Evolutionary conservation across 2,113 vertebrate genomes (phyloP).

Genomic region (Rhynchomys soricoides): DNA sequence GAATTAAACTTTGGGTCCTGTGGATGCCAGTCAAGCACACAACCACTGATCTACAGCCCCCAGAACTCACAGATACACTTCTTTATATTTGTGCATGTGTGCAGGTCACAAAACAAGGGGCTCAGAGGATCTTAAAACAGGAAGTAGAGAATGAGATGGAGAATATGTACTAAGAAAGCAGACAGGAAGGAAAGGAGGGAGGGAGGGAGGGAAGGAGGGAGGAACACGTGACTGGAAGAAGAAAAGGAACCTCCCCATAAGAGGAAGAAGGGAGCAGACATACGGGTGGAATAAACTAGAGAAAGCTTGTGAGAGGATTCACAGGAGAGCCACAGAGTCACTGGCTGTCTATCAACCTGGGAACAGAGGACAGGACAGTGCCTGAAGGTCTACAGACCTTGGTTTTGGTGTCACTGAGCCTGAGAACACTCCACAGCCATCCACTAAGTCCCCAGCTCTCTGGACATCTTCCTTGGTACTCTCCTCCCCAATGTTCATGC

Average conservation of each 20-base stretch:
- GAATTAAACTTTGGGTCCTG: not conserved
- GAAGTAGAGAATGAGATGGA: not conserved
- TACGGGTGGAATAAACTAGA: fast-evolving
- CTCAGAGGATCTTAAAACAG: not conserved
- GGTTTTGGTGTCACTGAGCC: not conserved
- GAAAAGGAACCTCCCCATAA: not conserved
- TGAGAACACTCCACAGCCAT: too few relatives aligned
- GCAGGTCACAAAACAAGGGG: not conserved
- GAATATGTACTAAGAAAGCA: not conserved
- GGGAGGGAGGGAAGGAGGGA: not conserved
- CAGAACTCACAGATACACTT: not conserved
- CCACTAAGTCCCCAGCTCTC: not conserved
- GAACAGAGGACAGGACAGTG: not conserved
- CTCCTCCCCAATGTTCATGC: too few relatives aligned
- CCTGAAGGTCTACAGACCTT: not conserved
- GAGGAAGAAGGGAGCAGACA: not conserved
- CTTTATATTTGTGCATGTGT: not conserved
- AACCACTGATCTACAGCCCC: not conserved
- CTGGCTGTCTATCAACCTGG: not conserved
- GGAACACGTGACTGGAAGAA: not conserved
- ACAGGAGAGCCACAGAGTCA: not conserved
- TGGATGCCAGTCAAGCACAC: not conserved
- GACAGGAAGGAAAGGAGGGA: not conserved
- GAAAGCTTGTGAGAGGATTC: not conserved
- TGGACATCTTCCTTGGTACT: not conserved